Conservation (phyloP, 2,888 invertebrate species). For the Dynastes hyllus region DNA sequence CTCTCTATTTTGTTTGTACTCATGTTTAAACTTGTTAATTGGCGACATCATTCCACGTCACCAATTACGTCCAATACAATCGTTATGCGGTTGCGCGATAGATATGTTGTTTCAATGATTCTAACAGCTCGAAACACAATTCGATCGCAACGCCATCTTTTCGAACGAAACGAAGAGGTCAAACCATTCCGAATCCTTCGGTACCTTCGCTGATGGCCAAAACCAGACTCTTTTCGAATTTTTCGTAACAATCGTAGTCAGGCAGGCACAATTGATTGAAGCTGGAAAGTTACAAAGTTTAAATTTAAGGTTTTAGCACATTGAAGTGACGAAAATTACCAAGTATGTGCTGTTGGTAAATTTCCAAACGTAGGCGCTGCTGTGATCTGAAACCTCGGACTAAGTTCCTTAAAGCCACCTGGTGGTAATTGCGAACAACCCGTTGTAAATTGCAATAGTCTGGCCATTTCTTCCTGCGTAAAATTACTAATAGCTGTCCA, state of each 20-base stretch:
- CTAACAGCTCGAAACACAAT: background rate
- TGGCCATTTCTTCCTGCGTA: constrained; percentile 93
- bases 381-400: constrained; percentile 93
- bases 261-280: constrained; percentile 97
- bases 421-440: constrained; percentile 94
- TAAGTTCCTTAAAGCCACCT: constrained; percentile 91
- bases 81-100: constrained; percentile 15
- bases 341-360: constrained; percentile 95
- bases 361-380: constrained; percentile 92
- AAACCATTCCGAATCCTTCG: constrained; percentile 91
- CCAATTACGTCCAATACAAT: background rate
- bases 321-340: constrained; percentile 74
- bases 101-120: constrained; percentile 35
- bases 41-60: background rate
- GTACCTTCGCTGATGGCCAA: constrained; percentile 96
- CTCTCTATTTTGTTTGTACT: background rate
- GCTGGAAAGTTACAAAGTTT: constrained; percentile 72
- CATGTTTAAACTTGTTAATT: background rate
- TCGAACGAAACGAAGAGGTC: constrained; percentile 57
- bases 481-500: constrained; percentile 93
- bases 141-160: background rate
- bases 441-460: constrained; percentile 93
- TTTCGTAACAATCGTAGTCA: constrained; percentile 95
- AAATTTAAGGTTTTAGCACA: constrained; percentile 39
- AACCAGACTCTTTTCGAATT: constrained; percentile 91